Conservation (phyloP, 2,797 vertebrate genomes). For the Caiman crocodilus region DNA sequence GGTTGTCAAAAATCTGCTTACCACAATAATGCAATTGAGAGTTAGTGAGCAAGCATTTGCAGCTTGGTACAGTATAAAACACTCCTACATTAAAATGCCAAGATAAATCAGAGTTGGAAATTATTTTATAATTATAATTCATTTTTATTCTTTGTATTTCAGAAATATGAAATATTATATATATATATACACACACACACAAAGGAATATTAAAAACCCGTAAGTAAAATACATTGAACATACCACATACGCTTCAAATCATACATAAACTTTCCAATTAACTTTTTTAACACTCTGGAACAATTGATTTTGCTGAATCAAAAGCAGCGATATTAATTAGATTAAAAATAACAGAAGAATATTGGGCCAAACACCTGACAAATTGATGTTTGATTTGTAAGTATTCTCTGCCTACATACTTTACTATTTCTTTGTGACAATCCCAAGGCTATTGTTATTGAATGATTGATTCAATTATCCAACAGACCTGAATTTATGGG, state of each 20-base stretch:
- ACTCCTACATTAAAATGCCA: slow-evolving; percentile 28
- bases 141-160: slow-evolving; percentile 53
- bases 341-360: slow-evolving; percentile 58
- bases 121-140: slow-evolving; percentile 54
- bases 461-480: slow-evolving; percentile 60
- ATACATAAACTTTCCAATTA: slow-evolving; percentile 27
- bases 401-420: slow-evolving; percentile 30
- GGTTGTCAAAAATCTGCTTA: slow-evolving; percentile 77
- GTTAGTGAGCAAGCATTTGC: slow-evolving; percentile 36
- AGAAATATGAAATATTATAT: slow-evolving; percentile 59
- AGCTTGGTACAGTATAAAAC: slow-evolving; percentile 39
- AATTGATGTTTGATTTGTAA: slow-evolving; percentile 62
- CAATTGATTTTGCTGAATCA: slow-evolving; percentile 44
- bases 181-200: not conserved
- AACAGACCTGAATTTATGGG: slow-evolving; percentile 52
- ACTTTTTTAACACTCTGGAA: slow-evolving; percentile 39
- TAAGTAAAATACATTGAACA: slow-evolving; percentile 53
- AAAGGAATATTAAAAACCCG: slow-evolving; percentile 27
- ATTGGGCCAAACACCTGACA: slow-evolving; percentile 46
- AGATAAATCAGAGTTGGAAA: slow-evolving; percentile 56
- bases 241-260: slow-evolving; percentile 22
- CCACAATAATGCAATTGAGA: slow-evolving; percentile 53
- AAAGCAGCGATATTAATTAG: slow-evolving; percentile 62
- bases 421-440: slow-evolving; percentile 54
- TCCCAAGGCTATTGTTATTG: slow-evolving; percentile 28